phyloP scores from a whole-genome alignment of 2,797 vertebrate species.

The Gymnopithys bicolor region DNA sequence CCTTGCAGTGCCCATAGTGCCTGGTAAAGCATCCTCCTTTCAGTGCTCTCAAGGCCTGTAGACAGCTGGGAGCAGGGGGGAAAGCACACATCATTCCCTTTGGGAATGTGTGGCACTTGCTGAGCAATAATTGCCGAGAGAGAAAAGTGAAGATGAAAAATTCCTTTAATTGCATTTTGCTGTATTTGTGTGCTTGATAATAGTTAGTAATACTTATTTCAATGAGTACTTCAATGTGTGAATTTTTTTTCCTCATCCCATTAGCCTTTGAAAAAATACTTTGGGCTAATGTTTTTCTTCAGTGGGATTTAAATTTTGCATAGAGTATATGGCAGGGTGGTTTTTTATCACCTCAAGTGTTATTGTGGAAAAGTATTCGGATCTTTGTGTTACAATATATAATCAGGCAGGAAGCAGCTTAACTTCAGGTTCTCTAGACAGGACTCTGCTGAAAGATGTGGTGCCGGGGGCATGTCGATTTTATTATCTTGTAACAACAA shows the following conservation, averaged over 20 bases:
- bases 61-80: background rate
- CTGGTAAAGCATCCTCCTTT: background rate
- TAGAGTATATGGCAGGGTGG: background rate
- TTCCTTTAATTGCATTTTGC: background rate
- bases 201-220: background rate
- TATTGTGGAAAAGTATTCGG: background rate
- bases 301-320: background rate
- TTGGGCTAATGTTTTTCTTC: background rate
- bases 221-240: background rate
- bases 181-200: background rate
- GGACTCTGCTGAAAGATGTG: background rate
- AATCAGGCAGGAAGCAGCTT: background rate
- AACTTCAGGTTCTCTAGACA: background rate
- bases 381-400: background rate
- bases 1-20: background rate
- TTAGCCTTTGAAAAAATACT: background rate
- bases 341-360: background rate
- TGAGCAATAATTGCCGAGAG: background rate
- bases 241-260: background rate
- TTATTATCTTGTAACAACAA: slow-evolving; percentile 9
- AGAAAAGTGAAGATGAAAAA: background rate
- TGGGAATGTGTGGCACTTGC: background rate
- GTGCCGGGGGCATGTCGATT: background rate
- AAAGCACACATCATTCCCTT: background rate
- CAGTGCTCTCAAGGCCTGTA: background rate